Evolutionary conservation across 2,113 vertebrate species (phyloP).

Genomic region (Ascaphus truei): DNA sequence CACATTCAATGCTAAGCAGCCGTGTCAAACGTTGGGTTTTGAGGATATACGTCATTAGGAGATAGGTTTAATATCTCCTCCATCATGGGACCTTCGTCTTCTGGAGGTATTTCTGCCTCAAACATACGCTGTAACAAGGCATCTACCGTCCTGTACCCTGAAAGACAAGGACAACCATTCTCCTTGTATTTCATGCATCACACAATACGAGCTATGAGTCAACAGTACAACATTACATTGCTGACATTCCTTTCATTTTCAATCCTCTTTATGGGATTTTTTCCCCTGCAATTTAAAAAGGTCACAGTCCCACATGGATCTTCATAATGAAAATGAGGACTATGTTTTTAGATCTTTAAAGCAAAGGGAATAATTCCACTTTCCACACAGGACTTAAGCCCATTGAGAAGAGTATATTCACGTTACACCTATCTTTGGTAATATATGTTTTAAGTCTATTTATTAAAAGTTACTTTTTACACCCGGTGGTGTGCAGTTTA

Average conservation of each 20-base stretch:
- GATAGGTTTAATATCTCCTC: slow-evolving; percentile 63
- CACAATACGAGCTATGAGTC: not conserved
- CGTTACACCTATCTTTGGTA: too few relatives aligned
- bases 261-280: too few relatives aligned
- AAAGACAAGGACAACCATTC: not conserved
- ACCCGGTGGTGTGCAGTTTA: too few relatives aligned
- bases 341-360: too few relatives aligned
- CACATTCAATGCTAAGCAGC: not conserved
- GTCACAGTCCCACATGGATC: too few relatives aligned
- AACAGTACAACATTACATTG: not conserved
- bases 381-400: too few relatives aligned
- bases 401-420: too few relatives aligned
- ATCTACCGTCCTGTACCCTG: slow-evolving; percentile 86
- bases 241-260: not conserved
- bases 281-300: too few relatives aligned
- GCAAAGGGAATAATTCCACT: too few relatives aligned
- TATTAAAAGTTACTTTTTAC: too few relatives aligned
- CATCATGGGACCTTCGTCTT: slow-evolving; percentile 62
- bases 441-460: too few relatives aligned
- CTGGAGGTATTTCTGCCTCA: slow-evolving; percentile 78
- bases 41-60: slow-evolving; percentile 43
- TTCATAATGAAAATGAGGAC: too few relatives aligned
- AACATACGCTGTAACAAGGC: slow-evolving; percentile 88
- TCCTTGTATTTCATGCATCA: not conserved
- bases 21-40: slow-evolving; percentile 55